Base-by-base conservation (phyloP, 2,797 vertebrate species). In the Eulemur rubriventer region DNA sequence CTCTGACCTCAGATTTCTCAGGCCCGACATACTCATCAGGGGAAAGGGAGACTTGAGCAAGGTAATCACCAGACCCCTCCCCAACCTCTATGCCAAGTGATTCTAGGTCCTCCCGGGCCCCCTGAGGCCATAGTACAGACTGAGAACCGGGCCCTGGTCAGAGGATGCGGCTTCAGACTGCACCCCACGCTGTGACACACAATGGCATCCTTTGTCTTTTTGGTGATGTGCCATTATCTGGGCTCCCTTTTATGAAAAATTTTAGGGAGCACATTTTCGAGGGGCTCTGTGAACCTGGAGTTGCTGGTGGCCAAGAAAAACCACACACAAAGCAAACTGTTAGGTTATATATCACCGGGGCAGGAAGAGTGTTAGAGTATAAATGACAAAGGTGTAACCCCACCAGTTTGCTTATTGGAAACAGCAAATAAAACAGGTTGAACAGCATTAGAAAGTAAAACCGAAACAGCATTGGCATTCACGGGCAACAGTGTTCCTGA, bases 241-340 rank as follows among this genome's bases (percentile, higher is more conserved):
- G 61, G 86, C 5, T 33, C n/a, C 30, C 13, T 30, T 28, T 59
- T 28, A 78, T 35, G 83, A 81, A 24, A 9, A 14, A 81, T 46
- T 30, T 52, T 38, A 6, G 52, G 20, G 9, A 55, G 2, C 73
- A 50, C 4, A 50, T 75, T 33, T 30, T 57, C 41, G 20, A 79
- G 57, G 65, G 76, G 20, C 14, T 2, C 0, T 38, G 91, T 46
- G 63, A 79, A 65, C 26, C 33, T 28, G 17, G 65, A 91, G 61
- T 6, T 55, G 78, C 90, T 67, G 13, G 50, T 3, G 17, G 76
- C 65, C 55, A 4, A 85, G 73, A 48, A 81, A 95, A 28, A 5
- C 43, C n/a, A 11, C 6, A 20, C 43, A 48, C 24, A 35, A 41
- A 0, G 0, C 0, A 0, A 12, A 6, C 8, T 0, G 20, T 0